Conservation (phyloP, 2,113 vertebrate genomes). For the Falco punctatus region DNA sequence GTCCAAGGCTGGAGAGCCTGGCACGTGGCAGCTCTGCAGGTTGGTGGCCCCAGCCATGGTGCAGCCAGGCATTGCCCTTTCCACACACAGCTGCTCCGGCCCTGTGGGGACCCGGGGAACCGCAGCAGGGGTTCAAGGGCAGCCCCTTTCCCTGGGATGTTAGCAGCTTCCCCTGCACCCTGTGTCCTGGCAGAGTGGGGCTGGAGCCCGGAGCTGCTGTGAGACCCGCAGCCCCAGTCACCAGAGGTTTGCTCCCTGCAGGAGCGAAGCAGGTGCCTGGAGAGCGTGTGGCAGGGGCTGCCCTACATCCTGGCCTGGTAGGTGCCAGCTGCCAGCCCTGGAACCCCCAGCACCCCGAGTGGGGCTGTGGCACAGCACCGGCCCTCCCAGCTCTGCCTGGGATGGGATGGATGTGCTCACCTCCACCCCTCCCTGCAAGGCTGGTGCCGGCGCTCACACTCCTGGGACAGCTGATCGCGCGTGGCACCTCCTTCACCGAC, state of each 20-base stretch:
- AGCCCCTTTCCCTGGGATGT: too few species aligned
- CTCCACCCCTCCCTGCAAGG: neutral
- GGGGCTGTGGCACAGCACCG: neutral
- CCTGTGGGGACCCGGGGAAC: rapidly evolving
- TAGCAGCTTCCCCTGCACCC: neutral
- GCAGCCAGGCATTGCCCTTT: neutral
- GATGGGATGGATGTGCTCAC: rapidly evolving
- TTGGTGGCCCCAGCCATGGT: neutral
- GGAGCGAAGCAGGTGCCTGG: neutral
- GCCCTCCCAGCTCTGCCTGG: neutral
- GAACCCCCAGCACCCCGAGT: neutral
- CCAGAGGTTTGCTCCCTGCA: rapidly evolving
- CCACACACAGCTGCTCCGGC: neutral
- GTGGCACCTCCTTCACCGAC: neutral
- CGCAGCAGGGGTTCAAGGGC: neutral
- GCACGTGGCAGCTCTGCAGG: slow-evolving; percentile 37
- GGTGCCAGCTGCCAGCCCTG: neutral
- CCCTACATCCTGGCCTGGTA: slow-evolving; percentile 49
- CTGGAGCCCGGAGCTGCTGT: neutral
- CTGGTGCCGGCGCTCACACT: neutral
- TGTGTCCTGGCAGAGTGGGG: rapidly evolving
- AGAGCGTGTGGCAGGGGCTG: neutral
- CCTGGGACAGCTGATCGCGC: neutral
- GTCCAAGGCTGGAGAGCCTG: slow-evolving; percentile 70
- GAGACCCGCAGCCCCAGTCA: neutral